Evolutionary conservation across 2,797 vertebrate species (phyloP).

Genomic region (Heteromormyrus szaboi): DNA sequence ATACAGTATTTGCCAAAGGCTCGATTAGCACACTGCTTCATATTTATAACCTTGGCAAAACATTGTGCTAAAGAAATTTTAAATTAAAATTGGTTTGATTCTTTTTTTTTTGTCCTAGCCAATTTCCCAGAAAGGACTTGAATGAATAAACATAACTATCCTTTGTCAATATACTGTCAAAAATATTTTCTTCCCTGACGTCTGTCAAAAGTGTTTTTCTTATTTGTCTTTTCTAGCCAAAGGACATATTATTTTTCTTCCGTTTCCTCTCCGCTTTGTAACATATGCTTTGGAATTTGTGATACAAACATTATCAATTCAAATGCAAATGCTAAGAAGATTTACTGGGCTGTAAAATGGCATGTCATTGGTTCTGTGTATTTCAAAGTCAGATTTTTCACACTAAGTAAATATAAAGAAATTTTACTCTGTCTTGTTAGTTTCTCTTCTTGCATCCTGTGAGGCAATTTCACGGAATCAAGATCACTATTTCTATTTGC

Average conservation of each 20-base stretch:
- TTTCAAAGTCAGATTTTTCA: constrained; percentile 1
- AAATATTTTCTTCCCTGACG: not conserved
- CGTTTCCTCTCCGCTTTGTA: not conserved
- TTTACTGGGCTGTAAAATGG: not conserved
- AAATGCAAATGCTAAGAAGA: not conserved
- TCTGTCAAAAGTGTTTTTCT: not conserved
- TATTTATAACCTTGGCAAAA: not conserved
- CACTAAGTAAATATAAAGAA: not conserved
- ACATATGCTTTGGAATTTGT: not conserved
- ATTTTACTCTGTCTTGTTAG: not conserved
- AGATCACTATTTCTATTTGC: not conserved
- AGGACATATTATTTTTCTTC: not conserved
- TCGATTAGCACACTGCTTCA: not conserved
- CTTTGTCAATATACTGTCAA: not conserved
- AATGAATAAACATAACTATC: not conserved
- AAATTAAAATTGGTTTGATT: not conserved
- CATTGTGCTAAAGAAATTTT: not conserved
- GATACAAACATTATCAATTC: not conserved
- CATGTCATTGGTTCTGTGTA: not conserved
- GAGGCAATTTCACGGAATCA: not conserved
- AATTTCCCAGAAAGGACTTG: not conserved
- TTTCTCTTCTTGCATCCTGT: not conserved
- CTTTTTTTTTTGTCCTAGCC: not conserved
- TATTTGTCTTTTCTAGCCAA: not conserved
- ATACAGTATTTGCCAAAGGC: not conserved